Percentiles rank a stretch among this genome's conserved stretches.
Conservation (phyloP, 2,888 invertebrate genomes). For the Phanerotoma sp. region DNA sequence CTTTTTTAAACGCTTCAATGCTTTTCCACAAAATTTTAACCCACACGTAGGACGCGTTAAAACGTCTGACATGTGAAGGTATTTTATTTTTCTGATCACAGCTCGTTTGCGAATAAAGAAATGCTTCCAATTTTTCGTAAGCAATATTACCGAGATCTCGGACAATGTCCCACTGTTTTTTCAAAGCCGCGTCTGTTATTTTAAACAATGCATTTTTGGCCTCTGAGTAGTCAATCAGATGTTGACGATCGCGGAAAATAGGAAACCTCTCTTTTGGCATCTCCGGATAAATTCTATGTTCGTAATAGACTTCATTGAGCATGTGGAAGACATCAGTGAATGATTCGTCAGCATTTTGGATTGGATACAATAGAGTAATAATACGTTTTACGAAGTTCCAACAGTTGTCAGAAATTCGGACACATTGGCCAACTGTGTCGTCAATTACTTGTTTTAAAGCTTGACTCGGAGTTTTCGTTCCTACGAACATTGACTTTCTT, state of each 20-base stretch:
- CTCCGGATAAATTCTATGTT: conserved; percentile 40
- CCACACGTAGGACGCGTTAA: conserved; percentile 44
- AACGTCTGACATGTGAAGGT: conserved; percentile 45
- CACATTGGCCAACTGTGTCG: conserved; percentile 36
- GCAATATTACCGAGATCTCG: conserved; percentile 39
- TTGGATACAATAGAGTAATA: conserved; percentile 44
- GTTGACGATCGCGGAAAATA: conserved; percentile 42
- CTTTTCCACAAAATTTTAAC: conserved; percentile 47
- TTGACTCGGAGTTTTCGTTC: conserved; percentile 37
- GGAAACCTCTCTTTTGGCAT: conserved; percentile 39
- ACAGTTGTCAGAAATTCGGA: conserved; percentile 37
- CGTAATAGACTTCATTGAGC: conserved; percentile 39
- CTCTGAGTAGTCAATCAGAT: conserved; percentile 42
- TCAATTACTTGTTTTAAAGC: conserved; percentile 31
- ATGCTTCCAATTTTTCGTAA: conserved; percentile 31
- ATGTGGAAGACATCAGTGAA: conserved; percentile 40
- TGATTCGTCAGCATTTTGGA: conserved; percentile 40
- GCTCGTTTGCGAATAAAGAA: no score
- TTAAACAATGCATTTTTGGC: conserved; percentile 34
- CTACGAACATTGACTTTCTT: conserved; percentile 41
- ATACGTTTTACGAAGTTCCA: conserved; percentile 42
- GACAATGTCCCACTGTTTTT: conserved; percentile 44
- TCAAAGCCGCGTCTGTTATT: conserved; percentile 32
- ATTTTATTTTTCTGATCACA: no score
- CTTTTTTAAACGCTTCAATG: conserved; percentile 49